These are phyloP conservation scores for Cantharis rustica DNA, from an alignment of 2,888 invertebrate genomes.

Conservation along the genomic window DNA sequence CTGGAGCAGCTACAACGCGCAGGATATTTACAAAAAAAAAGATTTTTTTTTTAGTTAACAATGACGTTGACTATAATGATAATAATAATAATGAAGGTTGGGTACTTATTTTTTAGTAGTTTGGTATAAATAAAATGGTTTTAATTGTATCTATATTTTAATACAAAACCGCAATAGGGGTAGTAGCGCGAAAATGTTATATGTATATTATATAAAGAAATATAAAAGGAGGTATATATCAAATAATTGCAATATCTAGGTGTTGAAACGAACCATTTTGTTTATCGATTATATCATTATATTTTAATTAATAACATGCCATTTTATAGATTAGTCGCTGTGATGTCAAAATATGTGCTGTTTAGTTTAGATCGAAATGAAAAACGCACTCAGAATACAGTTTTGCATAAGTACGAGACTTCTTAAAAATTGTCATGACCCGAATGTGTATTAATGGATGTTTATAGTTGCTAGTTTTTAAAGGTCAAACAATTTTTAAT, in stretches of 20 bases:
- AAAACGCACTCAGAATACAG: constrained; percentile 24
- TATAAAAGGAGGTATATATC: not conserved
- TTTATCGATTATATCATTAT: constrained; percentile 41
- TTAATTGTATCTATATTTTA: constrained; percentile 26
- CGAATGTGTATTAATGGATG: constrained; percentile 8
- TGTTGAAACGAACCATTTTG: constrained; percentile 36
- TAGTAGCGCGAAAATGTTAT: constrained; percentile 1
- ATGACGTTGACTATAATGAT: constrained; percentile 19
- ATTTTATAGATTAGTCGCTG: constrained; percentile 51
- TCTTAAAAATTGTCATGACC: not conserved
- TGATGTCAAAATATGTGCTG: constrained; percentile 48
- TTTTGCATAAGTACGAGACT: constrained; percentile 8
- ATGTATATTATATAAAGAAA: not conserved
- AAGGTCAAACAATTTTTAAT: constrained; percentile 19
- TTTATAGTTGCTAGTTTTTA: constrained; percentile 28
- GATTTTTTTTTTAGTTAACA: constrained; percentile 25
- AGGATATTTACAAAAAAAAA: constrained; percentile 15
- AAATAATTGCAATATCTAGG: constrained; percentile 28
- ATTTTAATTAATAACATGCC: constrained; percentile 40
- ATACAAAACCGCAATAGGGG: constrained; percentile 27
- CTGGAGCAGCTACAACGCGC: constrained; percentile 23
- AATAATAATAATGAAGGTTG: constrained; percentile 28
- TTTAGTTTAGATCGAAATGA: constrained; percentile 37
- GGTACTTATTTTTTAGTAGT: constrained; percentile 30
- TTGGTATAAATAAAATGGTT: constrained; percentile 31